phyloP scores from a whole-genome alignment of 2,113 vertebrate genomes.

The Fulmarus glacialis region DNA sequence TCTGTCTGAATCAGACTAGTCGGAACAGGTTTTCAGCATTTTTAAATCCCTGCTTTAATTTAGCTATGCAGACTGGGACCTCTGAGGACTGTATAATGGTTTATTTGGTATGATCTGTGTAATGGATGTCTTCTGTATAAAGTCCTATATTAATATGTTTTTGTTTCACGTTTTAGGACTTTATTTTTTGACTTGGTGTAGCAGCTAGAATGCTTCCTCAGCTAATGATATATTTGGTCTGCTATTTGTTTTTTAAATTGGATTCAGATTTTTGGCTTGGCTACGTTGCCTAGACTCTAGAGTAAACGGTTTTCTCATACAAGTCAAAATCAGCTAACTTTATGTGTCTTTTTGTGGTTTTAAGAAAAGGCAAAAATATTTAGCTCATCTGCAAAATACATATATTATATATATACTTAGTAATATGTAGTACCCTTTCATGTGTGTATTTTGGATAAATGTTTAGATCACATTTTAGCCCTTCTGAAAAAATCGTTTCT shows the following conservation, averaged over 20 bases:
- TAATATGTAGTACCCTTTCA: not conserved
- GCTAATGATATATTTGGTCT: constrained; percentile 27
- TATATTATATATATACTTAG: not conserved
- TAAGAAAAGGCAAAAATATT: not conserved
- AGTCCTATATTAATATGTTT: not conserved
- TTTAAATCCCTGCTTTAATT: constrained; percentile 9
- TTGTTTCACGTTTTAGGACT: not conserved
- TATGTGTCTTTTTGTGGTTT: not conserved
- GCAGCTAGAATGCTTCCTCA: not conserved
- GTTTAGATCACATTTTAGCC: not conserved
- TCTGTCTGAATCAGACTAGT: not conserved
- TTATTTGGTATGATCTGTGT: not conserved
- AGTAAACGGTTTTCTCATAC: constrained; percentile 25
- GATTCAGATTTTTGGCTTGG: constrained; percentile 18
- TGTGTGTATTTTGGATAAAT: not conserved
- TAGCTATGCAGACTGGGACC: not conserved
- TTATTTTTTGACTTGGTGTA: not conserved
- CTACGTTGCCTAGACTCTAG: not conserved
- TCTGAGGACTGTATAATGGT: not conserved
- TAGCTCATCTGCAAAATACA: not conserved
- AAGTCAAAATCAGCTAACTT: not conserved
- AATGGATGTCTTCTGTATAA: not conserved
- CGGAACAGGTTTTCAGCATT: not conserved
- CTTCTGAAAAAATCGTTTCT: not conserved
- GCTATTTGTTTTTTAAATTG: constrained; percentile 27